Conservation (phyloP, 2,797 vertebrate species). For the Alosa sapidissima region DNA sequence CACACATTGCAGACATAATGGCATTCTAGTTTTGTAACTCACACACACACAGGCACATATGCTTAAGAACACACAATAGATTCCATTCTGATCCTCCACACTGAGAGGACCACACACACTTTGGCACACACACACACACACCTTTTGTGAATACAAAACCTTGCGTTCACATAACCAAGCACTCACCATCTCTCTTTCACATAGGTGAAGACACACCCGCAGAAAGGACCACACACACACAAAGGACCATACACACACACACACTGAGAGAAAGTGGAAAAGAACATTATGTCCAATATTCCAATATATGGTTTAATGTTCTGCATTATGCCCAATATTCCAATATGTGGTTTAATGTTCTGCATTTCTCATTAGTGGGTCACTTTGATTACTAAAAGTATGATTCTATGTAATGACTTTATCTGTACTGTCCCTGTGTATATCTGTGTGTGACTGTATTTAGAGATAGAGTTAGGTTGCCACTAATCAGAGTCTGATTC, state of each 20-base stretch:
- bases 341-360: no score
- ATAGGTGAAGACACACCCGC: background rate
- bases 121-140: background rate
- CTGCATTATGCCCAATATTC: no score
- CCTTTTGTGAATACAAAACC: background rate
- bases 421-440: no score
- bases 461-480: no score
- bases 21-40: background rate
- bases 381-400: no score
- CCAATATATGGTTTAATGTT: no score
- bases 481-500: no score
- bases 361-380: no score
- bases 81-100: slow-evolving; percentile 17
- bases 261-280: background rate
- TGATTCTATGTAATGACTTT: no score
- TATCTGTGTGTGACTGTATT: no score
- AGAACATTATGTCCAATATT: no score
- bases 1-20: background rate
- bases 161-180: background rate
- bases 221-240: background rate
- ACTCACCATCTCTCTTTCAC: background rate
- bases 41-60: background rate
- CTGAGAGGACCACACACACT: background rate
- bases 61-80: background rate
- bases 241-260: background rate